Base-by-base conservation (phyloP, 2,797 vertebrate genomes). In the Notolepis coatsorum region DNA sequence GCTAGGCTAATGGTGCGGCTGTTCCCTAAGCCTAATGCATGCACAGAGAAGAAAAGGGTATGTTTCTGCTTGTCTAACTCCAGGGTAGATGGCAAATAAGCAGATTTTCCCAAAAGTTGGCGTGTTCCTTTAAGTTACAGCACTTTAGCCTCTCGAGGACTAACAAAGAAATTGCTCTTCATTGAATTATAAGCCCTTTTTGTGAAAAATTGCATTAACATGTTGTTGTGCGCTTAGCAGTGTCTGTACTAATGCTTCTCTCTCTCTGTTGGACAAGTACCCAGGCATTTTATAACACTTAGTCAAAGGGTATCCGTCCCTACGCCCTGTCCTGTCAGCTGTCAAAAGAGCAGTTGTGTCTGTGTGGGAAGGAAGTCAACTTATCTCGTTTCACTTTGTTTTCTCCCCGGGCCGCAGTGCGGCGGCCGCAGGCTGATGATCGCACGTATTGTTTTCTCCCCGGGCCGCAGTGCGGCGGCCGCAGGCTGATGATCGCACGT, bases 321-420 rank as follows among this genome's bases (percentile, higher is more conserved):
- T n/a, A 77, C 68, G 50, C 80, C 66, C 73, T 53, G 79, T 72
- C 71, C 65, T 70, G 69, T 67, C 62, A 69, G 72, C 65, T 58
- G 47, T 68, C 68, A 30, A 61, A 68, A 68, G 67, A 61, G 75
- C 66, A 27, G 57, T 65, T 77, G 70, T 66, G 68, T 79, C 49
- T 74, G 48, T 67, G 68, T 73, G 73, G 64, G 78, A 77, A 84
- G 80, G 80, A 84, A 82, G 67, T 33, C 13, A 46, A 47, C 70
- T 75, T 84, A 74, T 85, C 78, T 77, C 49, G 41, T 70, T 62
- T 68, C 47, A 13, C 54, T 75, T 66, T 79, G 57, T 61, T 39
- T 48, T 51, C 33, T 54, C 18, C 39, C 9, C 41, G 12, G 38
- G 42, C 43, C 7, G 2, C 58, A 18, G 47, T 76, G n/a, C n/a